A percentile compares a stretch with the other conserved stretches of the same genome.
These are phyloP conservation scores for Adelognathus sp. DNA, from an alignment of 2,888 invertebrate genomes.

Conservation along the genomic window DNA sequence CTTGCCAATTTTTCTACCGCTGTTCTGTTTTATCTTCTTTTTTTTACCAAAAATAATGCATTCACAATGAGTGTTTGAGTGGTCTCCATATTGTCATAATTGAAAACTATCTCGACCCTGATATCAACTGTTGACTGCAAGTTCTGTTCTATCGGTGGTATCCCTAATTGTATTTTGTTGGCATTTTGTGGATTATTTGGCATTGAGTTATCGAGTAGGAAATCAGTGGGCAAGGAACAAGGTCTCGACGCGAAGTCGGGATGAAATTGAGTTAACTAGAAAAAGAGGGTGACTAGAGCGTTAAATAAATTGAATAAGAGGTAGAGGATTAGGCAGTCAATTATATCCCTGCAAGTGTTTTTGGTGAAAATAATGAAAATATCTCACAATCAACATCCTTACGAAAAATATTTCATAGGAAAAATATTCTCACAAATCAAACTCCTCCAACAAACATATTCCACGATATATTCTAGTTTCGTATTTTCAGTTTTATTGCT, in stretches of 20 bases:
- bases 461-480: too few relatives aligned
- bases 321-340: neutral
- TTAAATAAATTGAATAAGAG: neutral
- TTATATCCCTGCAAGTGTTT: too few relatives aligned
- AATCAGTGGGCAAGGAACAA: neutral
- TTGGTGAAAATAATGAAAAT: too few relatives aligned
- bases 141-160: slow-evolving; percentile 20
- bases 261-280: neutral
- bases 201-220: slow-evolving; percentile 14
- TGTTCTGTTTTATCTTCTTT: slow-evolving; percentile 11
- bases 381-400: too few relatives aligned
- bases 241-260: neutral
- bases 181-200: slow-evolving; percentile 43
- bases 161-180: slow-evolving; percentile 17
- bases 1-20: slow-evolving; percentile 28
- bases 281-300: neutral
- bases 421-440: too few relatives aligned
- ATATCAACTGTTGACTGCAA: slow-evolving; percentile 17
- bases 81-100: slow-evolving; percentile 37
- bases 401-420: too few relatives aligned
- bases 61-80: slow-evolving; percentile 20
- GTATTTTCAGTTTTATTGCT: too few relatives aligned
- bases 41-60: slow-evolving; percentile 50
- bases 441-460: too few relatives aligned
- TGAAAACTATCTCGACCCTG: slow-evolving; percentile 38